Percentiles rank a stretch among this genome's conserved stretches.
These are phyloP conservation scores for Pteropus rufus DNA, from an alignment of 2,797 vertebrate species.

Conservation along the genomic window DNA sequence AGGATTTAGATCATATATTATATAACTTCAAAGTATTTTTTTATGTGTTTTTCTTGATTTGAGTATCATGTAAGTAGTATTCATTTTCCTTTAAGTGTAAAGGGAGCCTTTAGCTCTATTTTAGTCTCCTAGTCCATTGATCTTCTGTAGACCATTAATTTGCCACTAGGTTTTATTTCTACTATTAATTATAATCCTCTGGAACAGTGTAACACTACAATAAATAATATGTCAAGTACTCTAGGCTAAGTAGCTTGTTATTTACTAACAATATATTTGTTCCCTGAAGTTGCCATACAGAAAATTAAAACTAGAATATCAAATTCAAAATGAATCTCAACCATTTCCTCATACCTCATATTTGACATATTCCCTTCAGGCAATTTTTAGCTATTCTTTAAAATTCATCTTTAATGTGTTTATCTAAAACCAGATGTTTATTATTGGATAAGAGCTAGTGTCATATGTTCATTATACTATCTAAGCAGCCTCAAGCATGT, in stretches of 20 bases:
- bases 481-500: neutral
- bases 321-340: slow-evolving; percentile 12
- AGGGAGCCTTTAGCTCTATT: neutral
- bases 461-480: neutral
- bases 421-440: neutral
- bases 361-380: neutral
- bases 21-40: slow-evolving; percentile 52
- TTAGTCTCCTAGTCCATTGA: slow-evolving; percentile 6
- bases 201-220: neutral
- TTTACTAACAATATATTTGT: slow-evolving; percentile 15
- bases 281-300: neutral
- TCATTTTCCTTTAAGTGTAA: slow-evolving; percentile 27
- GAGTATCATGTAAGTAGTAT: neutral
- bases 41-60: slow-evolving; percentile 41
- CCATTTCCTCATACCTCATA: neutral
- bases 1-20: slow-evolving; percentile 44
- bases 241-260: slow-evolving; percentile 28
- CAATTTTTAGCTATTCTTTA: neutral
- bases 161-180: slow-evolving; percentile 50
- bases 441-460: neutral
- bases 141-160: neutral
- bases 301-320: slow-evolving; percentile 28
- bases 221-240: slow-evolving; percentile 34
- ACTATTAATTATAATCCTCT: slow-evolving; percentile 37
- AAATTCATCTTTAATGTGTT: slow-evolving; percentile 21